Percentiles rank a stretch among this genome's conserved stretches.
These are phyloP conservation scores for Falco berigora DNA, from an alignment of 2,797 vertebrate genomes.

Conservation along the genomic window DNA sequence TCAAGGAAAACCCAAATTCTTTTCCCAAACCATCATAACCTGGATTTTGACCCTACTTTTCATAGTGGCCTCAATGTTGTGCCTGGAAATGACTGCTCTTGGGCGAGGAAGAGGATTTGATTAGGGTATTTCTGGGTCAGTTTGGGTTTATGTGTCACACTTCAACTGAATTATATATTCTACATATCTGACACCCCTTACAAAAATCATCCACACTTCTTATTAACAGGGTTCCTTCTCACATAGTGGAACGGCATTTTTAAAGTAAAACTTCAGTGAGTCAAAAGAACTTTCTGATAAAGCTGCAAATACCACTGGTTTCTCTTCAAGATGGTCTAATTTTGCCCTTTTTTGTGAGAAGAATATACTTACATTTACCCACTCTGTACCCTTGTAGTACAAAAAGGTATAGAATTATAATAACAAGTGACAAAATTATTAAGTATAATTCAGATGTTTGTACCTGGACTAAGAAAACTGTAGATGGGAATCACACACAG, in stretches of 20 bases:
- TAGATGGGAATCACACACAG: background rate
- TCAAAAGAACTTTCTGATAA: background rate
- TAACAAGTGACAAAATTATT: background rate
- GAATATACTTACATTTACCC: background rate
- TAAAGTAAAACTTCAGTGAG: background rate
- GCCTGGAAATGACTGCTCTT: background rate
- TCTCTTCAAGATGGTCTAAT: background rate
- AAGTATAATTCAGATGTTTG: background rate
- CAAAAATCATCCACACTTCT: background rate
- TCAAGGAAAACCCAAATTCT: background rate
- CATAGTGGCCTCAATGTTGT: background rate
- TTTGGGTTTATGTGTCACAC: background rate
- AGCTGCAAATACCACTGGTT: background rate
- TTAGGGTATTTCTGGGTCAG: background rate
- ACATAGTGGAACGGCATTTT: background rate
- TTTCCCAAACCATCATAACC: accelerated
- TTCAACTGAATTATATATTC: background rate
- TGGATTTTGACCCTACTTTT: background rate
- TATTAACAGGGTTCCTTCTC: background rate
- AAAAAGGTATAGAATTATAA: background rate
- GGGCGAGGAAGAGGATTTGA: background rate
- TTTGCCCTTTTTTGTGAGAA: background rate
- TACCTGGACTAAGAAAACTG: background rate
- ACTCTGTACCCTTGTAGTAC: background rate
- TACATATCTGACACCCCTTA: background rate